Evolutionary conservation across 2,113 vertebrate genomes (phyloP).

Genomic region (Lamprologus lemairii): DNA sequence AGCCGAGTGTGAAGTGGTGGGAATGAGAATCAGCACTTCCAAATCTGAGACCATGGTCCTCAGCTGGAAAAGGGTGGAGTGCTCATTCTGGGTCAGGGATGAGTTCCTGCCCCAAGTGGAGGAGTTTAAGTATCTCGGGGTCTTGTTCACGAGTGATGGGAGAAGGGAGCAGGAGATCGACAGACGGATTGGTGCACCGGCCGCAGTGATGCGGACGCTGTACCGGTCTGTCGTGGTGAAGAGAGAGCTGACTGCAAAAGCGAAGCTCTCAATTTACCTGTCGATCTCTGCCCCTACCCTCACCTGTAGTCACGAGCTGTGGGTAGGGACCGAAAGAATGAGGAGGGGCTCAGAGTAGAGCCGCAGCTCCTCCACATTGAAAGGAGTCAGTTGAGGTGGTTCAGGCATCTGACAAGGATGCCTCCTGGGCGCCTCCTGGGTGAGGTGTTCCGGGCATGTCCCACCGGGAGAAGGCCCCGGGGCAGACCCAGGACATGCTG

Average conservation of each 20-base stretch:
- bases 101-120: neutral
- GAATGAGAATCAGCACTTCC: neutral
- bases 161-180: neutral
- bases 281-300: neutral
- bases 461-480: accelerated
- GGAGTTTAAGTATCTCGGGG: neutral
- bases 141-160: neutral
- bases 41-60: neutral
- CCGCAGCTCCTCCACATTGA: accelerated
- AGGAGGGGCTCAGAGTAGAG: neutral
- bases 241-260: neutral
- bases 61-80: neutral
- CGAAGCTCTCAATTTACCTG: neutral
- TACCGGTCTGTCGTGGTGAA: neutral
- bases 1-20: neutral
- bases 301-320: neutral
- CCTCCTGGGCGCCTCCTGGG: neutral
- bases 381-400: neutral
- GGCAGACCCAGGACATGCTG: neutral
- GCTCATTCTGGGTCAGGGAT: accelerated
- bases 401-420: neutral
- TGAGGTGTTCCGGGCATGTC: neutral
- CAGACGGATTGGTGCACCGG: accelerated
- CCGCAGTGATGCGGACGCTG: too few species aligned
- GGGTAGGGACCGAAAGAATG: neutral